These are phyloP conservation scores for Tetanocera ferruginea DNA, from an alignment of 2,888 invertebrate genomes.

Conservation along the genomic window DNA sequence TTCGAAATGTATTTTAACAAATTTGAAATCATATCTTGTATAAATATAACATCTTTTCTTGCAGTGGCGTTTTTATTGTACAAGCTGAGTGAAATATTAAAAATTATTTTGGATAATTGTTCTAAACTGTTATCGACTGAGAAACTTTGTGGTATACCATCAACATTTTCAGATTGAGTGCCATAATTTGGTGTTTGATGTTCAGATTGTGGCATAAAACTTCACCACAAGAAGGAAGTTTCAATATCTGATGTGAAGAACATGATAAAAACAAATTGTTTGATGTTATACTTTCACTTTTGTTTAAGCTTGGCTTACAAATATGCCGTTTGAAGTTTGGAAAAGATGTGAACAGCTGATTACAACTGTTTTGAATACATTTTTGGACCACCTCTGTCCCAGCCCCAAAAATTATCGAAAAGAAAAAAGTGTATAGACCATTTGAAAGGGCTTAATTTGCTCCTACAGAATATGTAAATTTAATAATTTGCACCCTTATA, in stretches of 20 bases:
- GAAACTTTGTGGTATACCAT: no score
- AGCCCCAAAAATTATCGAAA: no score
- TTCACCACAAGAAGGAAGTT: no score
- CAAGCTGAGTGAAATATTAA: background rate
- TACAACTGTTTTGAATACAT: slow-evolving; percentile 36
- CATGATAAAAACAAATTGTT: background rate
- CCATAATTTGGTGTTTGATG: no score
- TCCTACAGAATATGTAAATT: no score
- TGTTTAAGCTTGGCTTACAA: background rate
- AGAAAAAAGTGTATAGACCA: no score
- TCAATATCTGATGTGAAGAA: no score
- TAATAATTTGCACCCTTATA: no score
- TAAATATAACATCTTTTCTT: background rate
- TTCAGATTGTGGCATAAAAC: no score
- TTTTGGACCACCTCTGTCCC: no score
- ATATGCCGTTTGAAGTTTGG: background rate
- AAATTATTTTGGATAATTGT: background rate
- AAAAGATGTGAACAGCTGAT: slow-evolving; percentile 2
- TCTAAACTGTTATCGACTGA: background rate
- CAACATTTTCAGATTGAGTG: no score
- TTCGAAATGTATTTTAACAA: background rate
- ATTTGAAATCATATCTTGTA: background rate
- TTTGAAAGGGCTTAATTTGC: no score
- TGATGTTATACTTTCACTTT: background rate
- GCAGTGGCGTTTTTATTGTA: background rate